A percentile compares a stretch with the other conserved stretches of the same genome.
These are phyloP conservation scores for Neodiprion lecontei DNA, from an alignment of 1,140 invertebrate genomes.

Conservation along the genomic window DNA sequence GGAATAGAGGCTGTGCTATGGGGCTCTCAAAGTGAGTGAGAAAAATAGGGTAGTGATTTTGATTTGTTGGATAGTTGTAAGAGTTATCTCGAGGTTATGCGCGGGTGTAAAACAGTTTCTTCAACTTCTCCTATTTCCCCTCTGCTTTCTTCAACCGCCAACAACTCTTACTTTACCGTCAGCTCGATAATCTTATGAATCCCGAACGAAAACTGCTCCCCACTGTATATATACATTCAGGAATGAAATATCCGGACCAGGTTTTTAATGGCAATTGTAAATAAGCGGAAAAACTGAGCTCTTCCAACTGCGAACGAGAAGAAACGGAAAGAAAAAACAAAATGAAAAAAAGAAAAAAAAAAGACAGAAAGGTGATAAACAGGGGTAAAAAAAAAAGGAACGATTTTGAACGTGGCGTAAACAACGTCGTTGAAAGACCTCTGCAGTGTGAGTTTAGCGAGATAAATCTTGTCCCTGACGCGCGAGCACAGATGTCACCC, in stretches of 20 bases:
- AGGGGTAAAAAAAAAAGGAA: too few relatives aligned
- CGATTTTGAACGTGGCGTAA: background rate
- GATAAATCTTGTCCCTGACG: background rate
- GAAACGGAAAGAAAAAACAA: background rate
- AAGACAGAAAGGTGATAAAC: too few relatives aligned
- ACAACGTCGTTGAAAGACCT: conserved; percentile 5
- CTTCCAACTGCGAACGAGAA: background rate
- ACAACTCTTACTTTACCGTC: background rate
- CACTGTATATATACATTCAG: too few relatives aligned
- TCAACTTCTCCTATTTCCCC: background rate
- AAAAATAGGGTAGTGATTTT: too few relatives aligned
- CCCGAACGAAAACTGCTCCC: background rate
- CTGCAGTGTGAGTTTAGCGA: background rate
- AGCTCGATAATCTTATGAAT: background rate
- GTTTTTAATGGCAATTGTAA: background rate
- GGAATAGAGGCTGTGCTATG: too few relatives aligned
- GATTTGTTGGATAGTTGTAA: too few relatives aligned
- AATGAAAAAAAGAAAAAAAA: too few relatives aligned
- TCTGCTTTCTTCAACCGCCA: too few relatives aligned
- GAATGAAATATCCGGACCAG: too few relatives aligned
- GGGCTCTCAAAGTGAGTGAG: too few relatives aligned
- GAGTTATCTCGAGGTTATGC: background rate
- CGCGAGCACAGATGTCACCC: background rate
- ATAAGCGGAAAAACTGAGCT: background rate
- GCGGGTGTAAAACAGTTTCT: background rate